phyloP scores from a whole-genome alignment of 35 echinoderm and acorn worm species.

The Lytechinus variegatus region DNA sequence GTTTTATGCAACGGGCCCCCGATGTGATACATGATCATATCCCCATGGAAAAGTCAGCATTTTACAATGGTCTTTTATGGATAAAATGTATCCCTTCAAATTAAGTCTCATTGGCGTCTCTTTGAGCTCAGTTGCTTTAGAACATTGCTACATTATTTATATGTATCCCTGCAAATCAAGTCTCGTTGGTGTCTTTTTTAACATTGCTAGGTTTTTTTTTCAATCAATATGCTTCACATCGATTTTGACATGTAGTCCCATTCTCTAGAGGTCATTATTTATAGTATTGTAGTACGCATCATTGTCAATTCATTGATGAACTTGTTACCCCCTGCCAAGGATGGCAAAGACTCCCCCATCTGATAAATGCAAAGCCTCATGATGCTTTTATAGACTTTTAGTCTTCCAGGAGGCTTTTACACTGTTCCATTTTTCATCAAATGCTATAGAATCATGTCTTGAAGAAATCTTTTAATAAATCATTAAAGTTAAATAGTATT shows the following conservation, averaged over 20 bases:
- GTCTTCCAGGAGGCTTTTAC: background rate
- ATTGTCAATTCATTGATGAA: background rate
- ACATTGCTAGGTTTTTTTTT: background rate
- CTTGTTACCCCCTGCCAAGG: constrained; percentile 5
- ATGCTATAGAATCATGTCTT: background rate
- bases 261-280: background rate
- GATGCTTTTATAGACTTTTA: background rate
- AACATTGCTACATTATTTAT: background rate
- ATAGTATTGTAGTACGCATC: background rate
- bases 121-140: background rate
- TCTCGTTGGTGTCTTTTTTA: background rate
- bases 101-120: background rate
- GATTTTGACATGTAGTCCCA: background rate
- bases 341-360: background rate
- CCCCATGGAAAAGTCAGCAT: too few species aligned
- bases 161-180: background rate
- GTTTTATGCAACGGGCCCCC: too few species aligned
- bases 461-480: background rate
- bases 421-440: background rate
- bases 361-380: background rate
- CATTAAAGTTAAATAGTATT: background rate
- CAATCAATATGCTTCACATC: background rate
- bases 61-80: too few species aligned
- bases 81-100: background rate
- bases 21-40: too few species aligned